phyloP scores from a whole-genome alignment of 2,888 invertebrate species.

The Bellardia bayeri region DNA sequence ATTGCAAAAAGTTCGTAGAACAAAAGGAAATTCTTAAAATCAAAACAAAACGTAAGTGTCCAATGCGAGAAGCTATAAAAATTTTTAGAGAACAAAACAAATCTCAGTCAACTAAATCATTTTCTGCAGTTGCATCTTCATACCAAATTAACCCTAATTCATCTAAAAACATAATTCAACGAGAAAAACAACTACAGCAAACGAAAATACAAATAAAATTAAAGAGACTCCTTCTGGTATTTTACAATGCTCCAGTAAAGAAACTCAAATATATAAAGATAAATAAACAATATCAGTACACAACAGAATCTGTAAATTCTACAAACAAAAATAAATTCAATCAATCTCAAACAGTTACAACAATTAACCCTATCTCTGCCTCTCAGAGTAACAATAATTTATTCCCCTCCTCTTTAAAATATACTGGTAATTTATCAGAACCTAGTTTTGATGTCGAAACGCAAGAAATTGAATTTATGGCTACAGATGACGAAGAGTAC shows the following conservation, averaged over 20 bases:
- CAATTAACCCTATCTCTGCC: neutral
- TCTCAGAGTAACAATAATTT: no score
- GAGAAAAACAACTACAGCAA: no score
- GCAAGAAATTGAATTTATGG: constrained; percentile 8
- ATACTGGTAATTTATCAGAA: neutral
- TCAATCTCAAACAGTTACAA: neutral
- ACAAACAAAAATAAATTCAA: neutral
- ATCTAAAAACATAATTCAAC: no score
- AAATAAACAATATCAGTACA: no score
- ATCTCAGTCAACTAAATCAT: constrained; percentile 1
- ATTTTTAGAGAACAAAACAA: neutral
- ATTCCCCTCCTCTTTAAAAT: neutral
- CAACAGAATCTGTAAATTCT: no score
- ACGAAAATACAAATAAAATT: no score
- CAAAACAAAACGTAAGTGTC: neutral
- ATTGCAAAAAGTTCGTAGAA: neutral
- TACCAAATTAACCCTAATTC: no score
- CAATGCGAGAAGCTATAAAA: neutral
- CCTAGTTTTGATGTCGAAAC: neutral
- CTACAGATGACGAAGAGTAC: neutral
- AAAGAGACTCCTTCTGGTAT: no score
- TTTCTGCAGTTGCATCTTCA: no score
- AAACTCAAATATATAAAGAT: no score
- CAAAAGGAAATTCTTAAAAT: neutral
- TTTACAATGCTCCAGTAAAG: neutral